Evolutionary conservation across 2,888 invertebrate species (phyloP).

Genomic region (Horisme vitalbata): DNA sequence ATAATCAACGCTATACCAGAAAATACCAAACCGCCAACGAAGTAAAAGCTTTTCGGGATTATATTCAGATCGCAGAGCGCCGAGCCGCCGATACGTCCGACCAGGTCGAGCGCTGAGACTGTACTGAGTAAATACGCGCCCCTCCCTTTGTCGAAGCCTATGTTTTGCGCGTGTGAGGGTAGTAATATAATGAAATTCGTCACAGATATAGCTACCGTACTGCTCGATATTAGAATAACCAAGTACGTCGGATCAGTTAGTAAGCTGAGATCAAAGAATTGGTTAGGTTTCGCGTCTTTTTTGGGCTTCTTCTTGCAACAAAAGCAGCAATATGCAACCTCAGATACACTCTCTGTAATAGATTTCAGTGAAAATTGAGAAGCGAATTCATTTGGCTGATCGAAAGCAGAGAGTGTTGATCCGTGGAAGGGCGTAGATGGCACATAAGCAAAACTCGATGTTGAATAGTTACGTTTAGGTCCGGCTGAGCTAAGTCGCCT

Average conservation of each 20-base stretch:
- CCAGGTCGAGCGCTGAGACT: constrained; percentile 90
- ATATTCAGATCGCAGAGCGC: constrained; percentile 90
- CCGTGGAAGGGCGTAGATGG: constrained; percentile 91
- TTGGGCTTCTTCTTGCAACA: constrained; percentile 64
- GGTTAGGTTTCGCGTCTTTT: constrained; percentile 67
- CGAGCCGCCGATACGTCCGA: constrained; percentile 93
- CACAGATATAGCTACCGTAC: constrained; percentile 93
- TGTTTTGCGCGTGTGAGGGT: constrained; percentile 88
- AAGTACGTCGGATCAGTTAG: constrained; percentile 90
- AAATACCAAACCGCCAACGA: constrained; percentile 89
- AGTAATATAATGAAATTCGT: constrained; percentile 93
- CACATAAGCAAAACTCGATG: constrained; percentile 91
- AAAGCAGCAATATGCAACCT: constrained; percentile 71
- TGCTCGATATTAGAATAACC: constrained; percentile 91
- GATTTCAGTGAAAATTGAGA: constrained; percentile 90
- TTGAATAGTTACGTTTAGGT: constrained; percentile 87
- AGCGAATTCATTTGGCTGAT: constrained; percentile 89
- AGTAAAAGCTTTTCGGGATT: constrained; percentile 91
- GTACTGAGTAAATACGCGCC: constrained; percentile 90
- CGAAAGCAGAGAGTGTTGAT: constrained; percentile 89
- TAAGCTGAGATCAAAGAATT: constrained; percentile 89
- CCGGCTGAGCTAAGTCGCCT: constrained; percentile 57
- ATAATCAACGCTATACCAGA: constrained; percentile 89
- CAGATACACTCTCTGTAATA: constrained; percentile 82
- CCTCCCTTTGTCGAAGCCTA: constrained; percentile 87